Evolutionary conservation across 2,113 vertebrate species (phyloP).

Genomic region (Benitochromis conjunctus): DNA sequence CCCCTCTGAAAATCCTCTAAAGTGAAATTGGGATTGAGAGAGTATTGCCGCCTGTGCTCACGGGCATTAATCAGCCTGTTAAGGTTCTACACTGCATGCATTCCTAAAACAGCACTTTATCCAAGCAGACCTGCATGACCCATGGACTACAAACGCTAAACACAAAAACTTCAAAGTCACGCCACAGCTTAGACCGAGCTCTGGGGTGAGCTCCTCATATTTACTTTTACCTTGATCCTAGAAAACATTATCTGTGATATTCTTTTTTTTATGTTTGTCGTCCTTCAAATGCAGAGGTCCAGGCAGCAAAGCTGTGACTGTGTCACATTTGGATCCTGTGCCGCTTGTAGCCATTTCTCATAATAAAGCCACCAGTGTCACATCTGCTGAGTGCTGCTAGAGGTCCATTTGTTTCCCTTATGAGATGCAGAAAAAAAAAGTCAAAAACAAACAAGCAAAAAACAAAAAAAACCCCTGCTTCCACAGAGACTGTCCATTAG

Average conservation of each 20-base stretch:
- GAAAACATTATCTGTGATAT: background rate
- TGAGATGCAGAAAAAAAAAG: background rate
- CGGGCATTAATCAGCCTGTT: conserved; percentile 53
- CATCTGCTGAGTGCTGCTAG: conserved; percentile 8
- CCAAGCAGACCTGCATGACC: background rate
- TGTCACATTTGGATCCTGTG: background rate
- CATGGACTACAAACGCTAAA: background rate
- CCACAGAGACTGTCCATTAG: conserved; percentile 9
- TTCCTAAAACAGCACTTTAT: conserved; percentile 29
- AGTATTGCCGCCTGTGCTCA: conserved; percentile 33
- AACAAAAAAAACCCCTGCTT: background rate
- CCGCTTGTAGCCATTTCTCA: background rate
- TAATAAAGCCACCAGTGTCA: conserved; percentile 20
- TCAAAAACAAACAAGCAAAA: background rate
- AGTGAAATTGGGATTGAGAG: conserved; percentile 49
- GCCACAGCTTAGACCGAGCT: background rate
- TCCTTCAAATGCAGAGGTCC: background rate
- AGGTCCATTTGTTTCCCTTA: background rate
- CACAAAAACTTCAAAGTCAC: background rate
- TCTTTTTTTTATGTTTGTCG: background rate
- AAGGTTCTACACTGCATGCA: conserved; percentile 21
- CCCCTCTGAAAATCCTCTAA: conserved; percentile 17
- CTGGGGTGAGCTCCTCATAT: background rate
- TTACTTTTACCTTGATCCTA: background rate
- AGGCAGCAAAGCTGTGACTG: background rate